Base-by-base conservation (phyloP, 2,113 vertebrate species). In the Cardinalis cardinalis region DNA sequence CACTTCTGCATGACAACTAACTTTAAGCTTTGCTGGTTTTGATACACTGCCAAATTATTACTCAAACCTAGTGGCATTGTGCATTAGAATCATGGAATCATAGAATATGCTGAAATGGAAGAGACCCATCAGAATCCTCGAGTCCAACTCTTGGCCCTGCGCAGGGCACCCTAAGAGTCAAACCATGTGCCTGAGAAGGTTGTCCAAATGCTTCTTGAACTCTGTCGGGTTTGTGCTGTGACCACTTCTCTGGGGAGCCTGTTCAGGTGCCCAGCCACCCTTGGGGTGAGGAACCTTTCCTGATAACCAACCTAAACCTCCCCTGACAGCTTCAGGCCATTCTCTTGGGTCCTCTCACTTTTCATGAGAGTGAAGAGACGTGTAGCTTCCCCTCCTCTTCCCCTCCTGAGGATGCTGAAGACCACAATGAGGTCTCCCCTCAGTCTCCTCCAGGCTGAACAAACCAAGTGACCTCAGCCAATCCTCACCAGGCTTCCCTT, bases 21-120 rank as follows among this genome's bases (percentile, higher is more conserved):
- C 59, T 79, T 93, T 61, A 43, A 93, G 43, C 49, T 91, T 95
- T 1, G 13, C n/a, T 92, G 79, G 70, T 94, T 96, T 72, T 86
- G 75, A 77, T 68, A 76, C 56, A 68, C 82, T 59, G 66, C 72
- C 90, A 75, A 94, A 90, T 93, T 92, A 81, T 55, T 79, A 73
- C 59, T 74, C 44, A 93, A 53, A 92, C 87, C 80, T 94, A 2
- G 9, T 20, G 46, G 77, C 75, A 72, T 75, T 3, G 3, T 89
- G 46, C 86, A 82, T 79, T 93, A 55, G 77, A 81, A 28, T 53
- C 28, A 36, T 18, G 48, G 40, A 61, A n/a, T 86, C 2, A 2
- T n/a, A 65, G 25, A 88, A 48, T 68, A 55, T 48, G 31, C 41
- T 68, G 61, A 55, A 31, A 28, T 75, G 41, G 61, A 81, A 68